Percentiles rank a stretch among this genome's conserved stretches.
phyloP scores from a whole-genome alignment of 1,140 invertebrate genomes.

The Drosophila serrata region DNA sequence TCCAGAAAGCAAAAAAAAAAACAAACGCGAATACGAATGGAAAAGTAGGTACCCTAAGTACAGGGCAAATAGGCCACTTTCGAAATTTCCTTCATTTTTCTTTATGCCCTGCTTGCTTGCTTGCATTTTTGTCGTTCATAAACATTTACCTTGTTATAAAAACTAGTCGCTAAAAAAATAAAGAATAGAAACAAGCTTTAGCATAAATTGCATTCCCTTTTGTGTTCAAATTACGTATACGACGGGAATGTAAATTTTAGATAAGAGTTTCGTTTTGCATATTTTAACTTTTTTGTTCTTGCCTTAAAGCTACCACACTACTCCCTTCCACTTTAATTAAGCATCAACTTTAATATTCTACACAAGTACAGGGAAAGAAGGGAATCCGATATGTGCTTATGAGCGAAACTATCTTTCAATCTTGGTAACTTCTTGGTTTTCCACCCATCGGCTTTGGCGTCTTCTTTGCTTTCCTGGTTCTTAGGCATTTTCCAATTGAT shows the following conservation, averaged over 20 bases:
- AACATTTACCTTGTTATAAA: constrained; percentile 27
- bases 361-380: not conserved
- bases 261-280: constrained; percentile 38
- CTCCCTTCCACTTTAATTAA: constrained; percentile 18
- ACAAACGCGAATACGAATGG: constrained; percentile 17
- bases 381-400: constrained; percentile 33
- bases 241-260: constrained; percentile 40
- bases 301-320: constrained; percentile 6
- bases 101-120: constrained; percentile 6
- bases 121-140: constrained; percentile 10
- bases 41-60: constrained; percentile 11
- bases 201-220: constrained; percentile 33
- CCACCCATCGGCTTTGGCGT: constrained; percentile 41
- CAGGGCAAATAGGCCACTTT: constrained; percentile 30
- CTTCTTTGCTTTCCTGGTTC: constrained; percentile 14
- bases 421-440: constrained; percentile 11
- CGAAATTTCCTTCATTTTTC: constrained; percentile 7
- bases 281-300: constrained; percentile 6
- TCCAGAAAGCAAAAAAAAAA: constrained; percentile 2
- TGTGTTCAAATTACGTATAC: constrained; percentile 39
- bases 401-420: constrained; percentile 25
- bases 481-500: constrained; percentile 10
- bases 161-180: constrained; percentile 21
- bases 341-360: constrained; percentile 18
- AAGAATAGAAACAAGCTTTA: constrained; percentile 8